A percentile compares a stretch with the other conserved stretches of the same genome.
Conservation (phyloP, 2,113 vertebrate species). For the Dendrocopos noguchii region DNA sequence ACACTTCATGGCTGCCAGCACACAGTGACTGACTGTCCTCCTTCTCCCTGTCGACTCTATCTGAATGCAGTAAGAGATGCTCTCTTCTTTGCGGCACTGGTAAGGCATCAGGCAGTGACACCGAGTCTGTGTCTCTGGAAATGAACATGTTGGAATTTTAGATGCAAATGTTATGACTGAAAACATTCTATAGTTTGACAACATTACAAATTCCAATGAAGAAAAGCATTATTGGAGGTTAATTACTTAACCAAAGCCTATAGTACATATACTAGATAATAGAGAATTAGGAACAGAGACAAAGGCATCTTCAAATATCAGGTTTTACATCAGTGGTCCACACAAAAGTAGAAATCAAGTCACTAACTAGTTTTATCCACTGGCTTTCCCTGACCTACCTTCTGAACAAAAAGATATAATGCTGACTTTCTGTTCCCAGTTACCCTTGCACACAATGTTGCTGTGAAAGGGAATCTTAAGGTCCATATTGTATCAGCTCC, state of each 20-base stretch:
- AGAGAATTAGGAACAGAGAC: neutral
- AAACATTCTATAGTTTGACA: neutral
- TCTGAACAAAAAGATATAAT: conserved; percentile 26
- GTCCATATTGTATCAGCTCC: conserved; percentile 14
- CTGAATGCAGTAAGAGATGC: conserved; percentile 63
- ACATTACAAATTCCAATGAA: neutral
- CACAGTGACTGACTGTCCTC: conserved; percentile 67
- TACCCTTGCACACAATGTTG: conserved; percentile 4
- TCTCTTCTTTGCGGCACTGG: conserved; percentile 67
- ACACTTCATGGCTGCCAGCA: conserved; percentile 76
- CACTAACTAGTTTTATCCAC: neutral
- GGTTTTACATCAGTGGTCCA: neutral
- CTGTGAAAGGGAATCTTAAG: conserved; percentile 35
- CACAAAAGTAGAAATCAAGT: neutral
- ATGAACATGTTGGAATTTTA: neutral
- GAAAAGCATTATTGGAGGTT: neutral
- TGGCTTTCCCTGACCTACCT: neutral
- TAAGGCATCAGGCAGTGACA: conserved; percentile 78
- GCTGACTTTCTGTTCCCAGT: conserved; percentile 33
- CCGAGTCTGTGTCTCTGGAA: conserved; percentile 18
- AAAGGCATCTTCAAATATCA: neutral
- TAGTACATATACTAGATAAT: too few relatives aligned
- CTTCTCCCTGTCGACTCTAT: neutral
- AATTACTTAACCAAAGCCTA: neutral
- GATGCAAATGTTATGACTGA: neutral